Base-by-base conservation (phyloP, 2,888 invertebrate species). In the Chymomyza procnemis region DNA sequence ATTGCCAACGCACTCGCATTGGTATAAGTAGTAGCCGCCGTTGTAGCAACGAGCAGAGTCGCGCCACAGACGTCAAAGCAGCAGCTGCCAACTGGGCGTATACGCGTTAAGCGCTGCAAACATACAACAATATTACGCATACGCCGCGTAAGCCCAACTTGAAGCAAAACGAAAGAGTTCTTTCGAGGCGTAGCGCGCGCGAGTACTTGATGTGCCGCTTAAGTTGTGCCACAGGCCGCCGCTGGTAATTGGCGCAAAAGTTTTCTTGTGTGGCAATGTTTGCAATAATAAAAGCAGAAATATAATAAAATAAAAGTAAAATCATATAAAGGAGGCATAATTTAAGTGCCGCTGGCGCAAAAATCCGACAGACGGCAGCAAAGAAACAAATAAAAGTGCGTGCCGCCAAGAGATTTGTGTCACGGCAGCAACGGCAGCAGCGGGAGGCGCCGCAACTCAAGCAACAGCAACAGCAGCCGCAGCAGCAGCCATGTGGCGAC, bases 11-110 rank as follows among this genome's bases (percentile, higher is more conserved):
- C 34, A 41, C 19, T 14, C 21, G 34, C 19, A 46, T 12, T 22
- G 26, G 54, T 71, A 74, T 74, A 74, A 74, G 71, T 66, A 59
- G 55, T 26, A 57, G 48, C 61, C 68, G 48, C 61, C 14, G 26
- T 61, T 22, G 9, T 41, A 30, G 61, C 55, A 14, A 71, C 71
- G 67, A 71, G 71, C 85, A 74, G 88, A 87, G 87, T 88, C 88
- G 85, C 82, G 82, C 34, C 74, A 78, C 74, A 73, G 76, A 77
- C 79, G 78, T 77, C 72, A 73, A 79, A 64, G 55, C 71, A 61
- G 50, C 19, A 50, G 50, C 16, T n/a, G 50, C 2, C 50, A 16
- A 19, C 30, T 4, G 18, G 16, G 16, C 47, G 47, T 8, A 47
- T 16, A 47, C 14, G 47, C 16, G 47, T 16, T 2, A 47, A 16